These are phyloP conservation scores for Camptogramma bilineatum DNA, from an alignment of 2,888 invertebrate species.

Conservation along the genomic window DNA sequence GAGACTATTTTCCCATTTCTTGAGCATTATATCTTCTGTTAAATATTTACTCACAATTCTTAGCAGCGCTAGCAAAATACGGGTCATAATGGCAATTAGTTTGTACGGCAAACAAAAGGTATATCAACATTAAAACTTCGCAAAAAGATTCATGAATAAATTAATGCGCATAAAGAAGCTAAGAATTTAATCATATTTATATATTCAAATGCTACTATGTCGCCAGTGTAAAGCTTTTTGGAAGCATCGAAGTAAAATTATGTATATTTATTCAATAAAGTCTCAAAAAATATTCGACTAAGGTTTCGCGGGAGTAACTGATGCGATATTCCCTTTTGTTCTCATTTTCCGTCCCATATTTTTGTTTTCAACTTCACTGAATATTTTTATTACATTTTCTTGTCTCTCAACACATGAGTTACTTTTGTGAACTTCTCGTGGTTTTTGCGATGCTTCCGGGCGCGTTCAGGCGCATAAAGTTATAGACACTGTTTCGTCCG, in stretches of 20 bases:
- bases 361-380: conserved; percentile 79
- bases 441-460: conserved; percentile 56
- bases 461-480: conserved; percentile 55
- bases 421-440: conserved; percentile 56
- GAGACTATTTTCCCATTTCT: too few relatives aligned
- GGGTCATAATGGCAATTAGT: background rate
- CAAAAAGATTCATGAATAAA: conserved; percentile 40
- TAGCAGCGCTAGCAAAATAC: background rate
- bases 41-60: background rate
- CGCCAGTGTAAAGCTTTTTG: conserved; percentile 62
- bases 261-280: conserved; percentile 80
- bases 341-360: conserved; percentile 76
- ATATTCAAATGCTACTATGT: conserved; percentile 45
- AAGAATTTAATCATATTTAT: conserved; percentile 41
- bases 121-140: conserved; percentile 10
- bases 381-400: conserved; percentile 77
- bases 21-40: background rate
- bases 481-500: conserved; percentile 50
- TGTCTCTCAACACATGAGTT: conserved; percentile 72
- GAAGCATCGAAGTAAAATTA: conserved; percentile 70
- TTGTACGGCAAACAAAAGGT: background rate
- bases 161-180: conserved; percentile 34
- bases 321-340: conserved; percentile 72
- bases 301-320: conserved; percentile 70
- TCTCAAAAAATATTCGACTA: conserved; percentile 72